These are phyloP conservation scores for Synanthedon myopaeformis DNA, from an alignment of 2,888 invertebrate species.

Conservation along the genomic window DNA sequence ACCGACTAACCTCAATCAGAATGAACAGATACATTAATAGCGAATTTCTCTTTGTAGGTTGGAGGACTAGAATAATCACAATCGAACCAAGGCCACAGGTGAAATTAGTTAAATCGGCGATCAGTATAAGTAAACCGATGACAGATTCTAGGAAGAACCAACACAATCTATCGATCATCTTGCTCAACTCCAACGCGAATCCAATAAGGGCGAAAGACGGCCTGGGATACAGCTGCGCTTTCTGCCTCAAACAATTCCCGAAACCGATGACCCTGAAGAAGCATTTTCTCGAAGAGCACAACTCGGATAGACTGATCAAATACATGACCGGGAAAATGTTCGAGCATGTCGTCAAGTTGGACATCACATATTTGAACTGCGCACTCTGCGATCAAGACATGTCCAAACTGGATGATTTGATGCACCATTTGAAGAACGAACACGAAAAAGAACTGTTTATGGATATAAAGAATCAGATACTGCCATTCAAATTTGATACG, in stretches of 20 bases:
- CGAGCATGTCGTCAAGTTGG: constrained; percentile 31
- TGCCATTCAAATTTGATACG: constrained; percentile 43
- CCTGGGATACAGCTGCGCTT: constrained; percentile 31
- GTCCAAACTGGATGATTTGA: constrained; percentile 21
- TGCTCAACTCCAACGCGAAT: constrained; percentile 37
- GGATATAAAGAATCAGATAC: constrained; percentile 31
- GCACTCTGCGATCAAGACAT: constrained; percentile 26
- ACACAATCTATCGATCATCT: constrained; percentile 25
- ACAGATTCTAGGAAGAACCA: constrained; percentile 21
- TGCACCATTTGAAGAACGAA: constrained; percentile 21
- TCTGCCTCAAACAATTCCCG: constrained; percentile 25
- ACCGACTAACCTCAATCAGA: no score
- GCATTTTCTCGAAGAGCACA: constrained; percentile 33
- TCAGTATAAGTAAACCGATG: neutral
- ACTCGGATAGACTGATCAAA: constrained; percentile 22
- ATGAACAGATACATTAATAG: neutral
- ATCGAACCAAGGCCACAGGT: constrained; percentile 20
- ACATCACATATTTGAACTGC: constrained; percentile 33
- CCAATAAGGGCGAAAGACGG: constrained; percentile 28
- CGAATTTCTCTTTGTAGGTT: constrained; percentile 27
- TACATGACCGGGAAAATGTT: constrained; percentile 20
- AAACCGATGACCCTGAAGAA: constrained; percentile 27
- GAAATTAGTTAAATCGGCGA: constrained; percentile 16
- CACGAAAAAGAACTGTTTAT: constrained; percentile 22
- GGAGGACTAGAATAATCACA: constrained; percentile 19